phyloP scores from a whole-genome alignment of 1,140 invertebrate species.

The Trachymyrmex cornetzi region DNA sequence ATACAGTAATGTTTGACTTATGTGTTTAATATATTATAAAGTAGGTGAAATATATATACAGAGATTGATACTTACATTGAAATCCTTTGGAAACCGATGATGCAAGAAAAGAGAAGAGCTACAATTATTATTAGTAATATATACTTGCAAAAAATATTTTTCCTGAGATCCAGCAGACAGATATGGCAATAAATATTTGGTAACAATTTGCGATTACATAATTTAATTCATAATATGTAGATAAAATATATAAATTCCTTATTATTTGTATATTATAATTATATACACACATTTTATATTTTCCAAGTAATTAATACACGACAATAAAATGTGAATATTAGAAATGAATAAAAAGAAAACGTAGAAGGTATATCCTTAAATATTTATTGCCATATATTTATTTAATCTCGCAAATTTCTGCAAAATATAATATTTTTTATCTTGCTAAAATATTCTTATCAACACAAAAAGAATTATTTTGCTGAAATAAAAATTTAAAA shows the following conservation, averaged over 20 bases:
- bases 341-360: background rate
- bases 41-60: background rate
- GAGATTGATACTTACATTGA: conserved; percentile 81
- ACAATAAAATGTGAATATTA: background rate
- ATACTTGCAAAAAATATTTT: background rate
- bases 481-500: too few relatives aligned
- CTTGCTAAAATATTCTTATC: too few relatives aligned
- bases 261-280: conserved; percentile 7
- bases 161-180: background rate
- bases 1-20: background rate
- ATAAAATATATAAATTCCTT: background rate
- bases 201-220: background rate
- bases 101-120: conserved; percentile 69
- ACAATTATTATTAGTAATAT: conserved; percentile 57
- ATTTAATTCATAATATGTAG: background rate
- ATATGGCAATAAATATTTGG: conserved; percentile 46
- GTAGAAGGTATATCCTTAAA: background rate
- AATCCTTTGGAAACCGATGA: conserved; percentile 79
- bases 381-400: conserved; percentile 27
- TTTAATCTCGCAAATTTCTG: background rate
- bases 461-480: too few relatives aligned
- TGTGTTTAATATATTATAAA: conserved; percentile 18
- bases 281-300: background rate
- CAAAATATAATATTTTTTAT: background rate
- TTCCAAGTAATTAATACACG: background rate